These are phyloP conservation scores for Cataglyphis hispanica DNA, from an alignment of 1,140 invertebrate genomes.

Conservation along the genomic window DNA sequence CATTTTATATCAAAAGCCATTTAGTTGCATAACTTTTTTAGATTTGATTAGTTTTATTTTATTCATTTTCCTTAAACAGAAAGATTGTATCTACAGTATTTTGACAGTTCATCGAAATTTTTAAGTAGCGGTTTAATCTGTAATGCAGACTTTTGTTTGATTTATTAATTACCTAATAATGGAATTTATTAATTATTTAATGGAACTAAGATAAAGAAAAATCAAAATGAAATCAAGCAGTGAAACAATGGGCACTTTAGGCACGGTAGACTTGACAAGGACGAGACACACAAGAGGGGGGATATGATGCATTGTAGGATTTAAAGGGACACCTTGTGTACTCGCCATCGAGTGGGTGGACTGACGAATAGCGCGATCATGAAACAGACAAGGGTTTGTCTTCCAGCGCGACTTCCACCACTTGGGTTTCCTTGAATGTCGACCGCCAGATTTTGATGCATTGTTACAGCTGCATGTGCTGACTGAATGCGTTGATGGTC, in stretches of 20 bases:
- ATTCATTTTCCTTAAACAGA: background rate
- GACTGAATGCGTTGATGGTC: slow-evolving; percentile 75
- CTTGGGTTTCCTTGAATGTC: slow-evolving; percentile 31
- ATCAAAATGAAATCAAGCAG: background rate
- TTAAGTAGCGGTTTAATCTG: background rate
- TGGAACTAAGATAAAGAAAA: no score
- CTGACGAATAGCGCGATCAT: slow-evolving; percentile 69
- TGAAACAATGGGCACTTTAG: background rate
- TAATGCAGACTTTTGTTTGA: background rate
- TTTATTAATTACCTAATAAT: background rate
- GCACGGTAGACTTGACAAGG: background rate
- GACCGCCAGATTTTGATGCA: slow-evolving; percentile 62
- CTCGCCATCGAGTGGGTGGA: slow-evolving; percentile 84
- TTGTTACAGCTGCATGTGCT: slow-evolving; percentile 81
- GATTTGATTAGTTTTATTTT: background rate
- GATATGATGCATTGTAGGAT: slow-evolving; percentile 61
- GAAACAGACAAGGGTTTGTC: slow-evolving; percentile 55
- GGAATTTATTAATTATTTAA: no score
- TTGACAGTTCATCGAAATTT: no score
- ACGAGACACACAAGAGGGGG: background rate
- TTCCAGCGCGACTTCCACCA: slow-evolving; percentile 76
- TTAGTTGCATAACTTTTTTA: background rate
- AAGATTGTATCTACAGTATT: background rate
- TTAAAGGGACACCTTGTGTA: slow-evolving; percentile 81
- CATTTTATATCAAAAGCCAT: background rate